Percentiles rank a stretch among this genome's conserved stretches.
These are phyloP conservation scores for Eurytoma adleriae DNA, from an alignment of 2,888 invertebrate species.

Conservation along the genomic window DNA sequence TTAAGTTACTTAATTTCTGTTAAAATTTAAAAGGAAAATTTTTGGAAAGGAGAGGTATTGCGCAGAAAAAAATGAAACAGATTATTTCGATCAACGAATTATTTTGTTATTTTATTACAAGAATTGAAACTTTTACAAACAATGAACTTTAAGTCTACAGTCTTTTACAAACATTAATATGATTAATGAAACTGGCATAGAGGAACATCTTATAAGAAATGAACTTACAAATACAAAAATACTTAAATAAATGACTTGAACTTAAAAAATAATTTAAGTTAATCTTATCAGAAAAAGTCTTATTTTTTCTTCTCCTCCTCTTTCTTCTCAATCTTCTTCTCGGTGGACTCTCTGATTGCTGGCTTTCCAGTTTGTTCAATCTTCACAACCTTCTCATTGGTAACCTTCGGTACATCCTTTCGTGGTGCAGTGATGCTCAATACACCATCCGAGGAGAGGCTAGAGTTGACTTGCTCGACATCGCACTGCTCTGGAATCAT, in stretches of 20 bases:
- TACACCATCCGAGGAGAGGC: constrained; percentile 89
- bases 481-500: constrained; percentile 82
- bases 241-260: constrained; percentile 39
- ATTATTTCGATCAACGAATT: constrained; percentile 40
- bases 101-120: constrained; percentile 37
- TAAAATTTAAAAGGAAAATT: neutral
- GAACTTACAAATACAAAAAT: constrained; percentile 23
- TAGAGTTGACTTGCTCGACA: constrained; percentile 85
- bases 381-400: constrained; percentile 64
- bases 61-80: neutral
- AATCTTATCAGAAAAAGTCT: constrained; percentile 17
- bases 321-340: constrained; percentile 50
- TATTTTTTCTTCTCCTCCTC: constrained; percentile 55
- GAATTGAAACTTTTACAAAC: constrained; percentile 17
- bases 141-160: constrained; percentile 14
- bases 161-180: constrained; percentile 1
- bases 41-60: neutral
- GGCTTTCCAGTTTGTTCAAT: constrained; percentile 70
- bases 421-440: constrained; percentile 86
- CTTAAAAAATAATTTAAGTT: constrained; percentile 16
- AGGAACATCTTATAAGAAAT: constrained; percentile 34
- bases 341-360: constrained; percentile 59
- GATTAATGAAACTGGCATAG: constrained; percentile 14
- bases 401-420: constrained; percentile 71
- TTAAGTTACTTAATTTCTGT: neutral